Evolutionary conservation across 2,113 vertebrate species (phyloP).

Genomic region (Gnathonemus longibarbis): DNA sequence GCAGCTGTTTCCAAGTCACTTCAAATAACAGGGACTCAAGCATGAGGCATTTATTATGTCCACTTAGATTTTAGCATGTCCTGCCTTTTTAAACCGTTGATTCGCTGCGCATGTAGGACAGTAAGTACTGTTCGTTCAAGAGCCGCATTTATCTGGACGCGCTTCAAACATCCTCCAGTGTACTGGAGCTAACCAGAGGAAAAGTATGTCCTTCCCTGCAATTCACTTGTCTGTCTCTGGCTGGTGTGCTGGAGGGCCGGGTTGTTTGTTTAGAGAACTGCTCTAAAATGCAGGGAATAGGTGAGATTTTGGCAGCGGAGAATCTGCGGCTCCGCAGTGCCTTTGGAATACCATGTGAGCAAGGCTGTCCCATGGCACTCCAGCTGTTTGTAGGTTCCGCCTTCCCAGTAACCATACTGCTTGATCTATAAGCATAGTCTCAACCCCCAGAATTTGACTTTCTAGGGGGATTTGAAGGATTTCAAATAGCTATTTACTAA

Average conservation of each 20-base stretch:
- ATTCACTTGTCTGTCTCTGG: neutral
- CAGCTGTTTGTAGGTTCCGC: neutral
- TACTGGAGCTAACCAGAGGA: neutral
- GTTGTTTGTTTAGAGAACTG: neutral
- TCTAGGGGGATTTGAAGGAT: slow-evolving; percentile 24
- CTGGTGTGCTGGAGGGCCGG: neutral
- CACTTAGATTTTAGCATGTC: neutral
- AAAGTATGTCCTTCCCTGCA: neutral
- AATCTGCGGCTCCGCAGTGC: neutral
- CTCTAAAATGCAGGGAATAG: neutral
- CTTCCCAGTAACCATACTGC: neutral
- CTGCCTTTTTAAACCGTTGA: slow-evolving; percentile 5
- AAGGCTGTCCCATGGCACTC: neutral
- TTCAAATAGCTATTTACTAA: slow-evolving; percentile 15
- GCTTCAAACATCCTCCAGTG: slow-evolving; percentile 12
- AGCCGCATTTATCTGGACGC: neutral
- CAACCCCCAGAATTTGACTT: slow-evolving; percentile 17
- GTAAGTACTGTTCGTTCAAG: slow-evolving; percentile 9
- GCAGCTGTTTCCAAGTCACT: slow-evolving; percentile 7
- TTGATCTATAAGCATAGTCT: neutral
- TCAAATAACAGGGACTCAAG: slow-evolving; percentile 26
- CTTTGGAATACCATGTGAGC: neutral
- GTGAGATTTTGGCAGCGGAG: neutral
- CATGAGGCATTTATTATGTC: neutral
- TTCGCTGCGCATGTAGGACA: neutral